Percentiles rank a stretch among this genome's conserved stretches.
These are phyloP conservation scores for Pristionchus fissidentatus DNA, from an alignment of 2,888 invertebrate genomes.

Conservation along the genomic window DNA sequence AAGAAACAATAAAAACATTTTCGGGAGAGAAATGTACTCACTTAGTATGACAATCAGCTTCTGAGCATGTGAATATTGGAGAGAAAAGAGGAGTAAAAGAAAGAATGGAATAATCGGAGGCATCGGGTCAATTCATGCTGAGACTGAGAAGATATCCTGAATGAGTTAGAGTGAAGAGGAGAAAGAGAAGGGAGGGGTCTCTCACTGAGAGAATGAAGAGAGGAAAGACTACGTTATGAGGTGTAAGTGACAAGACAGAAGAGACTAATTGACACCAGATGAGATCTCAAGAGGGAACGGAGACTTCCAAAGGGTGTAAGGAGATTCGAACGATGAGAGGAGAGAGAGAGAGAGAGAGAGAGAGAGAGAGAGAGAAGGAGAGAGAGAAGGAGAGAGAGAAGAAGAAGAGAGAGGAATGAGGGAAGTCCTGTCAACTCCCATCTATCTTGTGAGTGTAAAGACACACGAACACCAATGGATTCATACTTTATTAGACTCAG, in stretches of 20 bases:
- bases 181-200: neutral
- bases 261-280: neutral
- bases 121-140: neutral
- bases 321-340: neutral
- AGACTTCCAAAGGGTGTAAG: neutral
- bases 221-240: neutral
- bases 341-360: neutral
- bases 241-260: constrained; percentile 2
- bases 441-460: constrained; percentile 3
- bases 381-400: neutral
- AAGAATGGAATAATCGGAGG: neutral
- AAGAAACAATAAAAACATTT: constrained; percentile 11
- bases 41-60: neutral
- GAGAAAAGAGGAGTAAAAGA: neutral
- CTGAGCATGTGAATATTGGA: neutral
- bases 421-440: neutral
- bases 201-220: neutral
- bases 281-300: no score
- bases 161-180: neutral
- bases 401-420: no score
- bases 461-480: neutral
- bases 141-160: neutral
- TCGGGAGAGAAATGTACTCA: no score
- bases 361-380: neutral
- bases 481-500: neutral